Evolutionary conservation across 2,888 invertebrate species (phyloP).

Genomic region (Limenitis arthemis): DNA sequence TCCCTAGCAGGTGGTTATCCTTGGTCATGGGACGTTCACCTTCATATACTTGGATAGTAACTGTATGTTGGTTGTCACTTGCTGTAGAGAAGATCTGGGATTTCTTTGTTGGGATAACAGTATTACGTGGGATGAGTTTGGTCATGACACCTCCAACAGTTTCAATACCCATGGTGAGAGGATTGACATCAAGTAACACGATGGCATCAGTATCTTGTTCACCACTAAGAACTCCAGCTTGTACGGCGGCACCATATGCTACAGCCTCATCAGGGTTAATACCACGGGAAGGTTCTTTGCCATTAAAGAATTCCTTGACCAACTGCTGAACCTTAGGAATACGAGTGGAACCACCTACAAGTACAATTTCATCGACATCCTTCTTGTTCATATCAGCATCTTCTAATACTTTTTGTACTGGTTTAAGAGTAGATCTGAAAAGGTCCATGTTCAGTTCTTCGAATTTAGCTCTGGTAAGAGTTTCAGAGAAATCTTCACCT

Average conservation of each 20-base stretch:
- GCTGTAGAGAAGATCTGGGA: conserved; percentile 99
- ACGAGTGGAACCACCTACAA: conserved; percentile 99
- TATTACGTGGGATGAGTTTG: conserved; percentile 97
- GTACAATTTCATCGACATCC: conserved; percentile 98
- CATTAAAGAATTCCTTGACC: conserved; percentile 95
- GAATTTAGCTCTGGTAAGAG: conserved; percentile 97
- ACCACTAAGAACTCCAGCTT: conserved; percentile 97
- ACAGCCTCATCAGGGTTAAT: conserved; percentile 99
- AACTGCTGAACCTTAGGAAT: conserved; percentile 98
- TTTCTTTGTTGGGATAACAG: conserved; percentile 99
- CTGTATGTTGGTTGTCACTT: conserved; percentile 98
- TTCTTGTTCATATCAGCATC: conserved; percentile 99
- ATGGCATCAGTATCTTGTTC: conserved; percentile 98
- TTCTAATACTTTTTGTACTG: conserved; percentile 95
- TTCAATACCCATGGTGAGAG: conserved; percentile 99
- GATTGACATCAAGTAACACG: conserved; percentile 97
- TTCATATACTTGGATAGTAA: conserved; percentile 98
- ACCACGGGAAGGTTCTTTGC: conserved; percentile 97
- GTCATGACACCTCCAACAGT: conserved; percentile 99
- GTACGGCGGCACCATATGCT: conserved; percentile 98
- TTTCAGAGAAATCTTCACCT: conserved; percentile 98
- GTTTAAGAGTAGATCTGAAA: conserved; percentile 93
- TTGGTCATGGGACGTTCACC: conserved; percentile 99
- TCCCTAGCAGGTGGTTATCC: conserved; percentile 98
- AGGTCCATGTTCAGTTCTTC: conserved; percentile 97